These are phyloP conservation scores for Solenopsis fugax DNA, from an alignment of 1,140 invertebrate genomes.

Conservation along the genomic window DNA sequence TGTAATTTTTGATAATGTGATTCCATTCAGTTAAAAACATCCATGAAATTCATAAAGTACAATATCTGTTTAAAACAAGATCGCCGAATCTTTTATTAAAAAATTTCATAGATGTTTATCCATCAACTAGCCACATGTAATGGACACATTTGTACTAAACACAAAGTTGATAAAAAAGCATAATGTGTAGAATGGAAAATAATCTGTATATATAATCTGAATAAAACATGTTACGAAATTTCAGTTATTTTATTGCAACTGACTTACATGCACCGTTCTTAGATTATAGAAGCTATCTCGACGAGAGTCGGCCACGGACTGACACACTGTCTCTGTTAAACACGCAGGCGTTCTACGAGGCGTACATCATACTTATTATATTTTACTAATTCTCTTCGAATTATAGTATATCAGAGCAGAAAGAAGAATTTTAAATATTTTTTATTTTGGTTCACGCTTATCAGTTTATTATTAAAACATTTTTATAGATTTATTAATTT, in stretches of 20 bases:
- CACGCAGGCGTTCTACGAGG: conserved; percentile 58
- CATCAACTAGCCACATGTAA: neutral
- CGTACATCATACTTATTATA: conserved; percentile 36
- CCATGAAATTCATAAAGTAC: neutral
- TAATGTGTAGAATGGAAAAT: neutral
- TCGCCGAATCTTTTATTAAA: conserved; percentile 1
- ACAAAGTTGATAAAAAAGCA: neutral
- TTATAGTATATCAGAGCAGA: neutral
- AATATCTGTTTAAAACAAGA: neutral
- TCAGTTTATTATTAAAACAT: neutral
- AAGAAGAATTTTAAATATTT: neutral
- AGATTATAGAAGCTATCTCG: conserved; percentile 70
- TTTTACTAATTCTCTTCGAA: neutral
- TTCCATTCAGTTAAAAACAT: neutral
- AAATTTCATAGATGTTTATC: neutral
- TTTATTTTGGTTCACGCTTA: neutral
- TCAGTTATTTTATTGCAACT: conserved; percentile 40
- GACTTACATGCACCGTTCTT: conserved; percentile 72
- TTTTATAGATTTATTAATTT: neutral
- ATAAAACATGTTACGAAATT: neutral
- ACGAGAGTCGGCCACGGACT: conserved; percentile 75
- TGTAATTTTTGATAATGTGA: neutral
- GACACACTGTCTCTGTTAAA: conserved; percentile 67
- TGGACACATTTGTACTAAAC: neutral
- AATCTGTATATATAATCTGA: neutral